Evolutionary conservation across 2,888 invertebrate species (phyloP).

Genomic region (Adelognathus sp.): DNA sequence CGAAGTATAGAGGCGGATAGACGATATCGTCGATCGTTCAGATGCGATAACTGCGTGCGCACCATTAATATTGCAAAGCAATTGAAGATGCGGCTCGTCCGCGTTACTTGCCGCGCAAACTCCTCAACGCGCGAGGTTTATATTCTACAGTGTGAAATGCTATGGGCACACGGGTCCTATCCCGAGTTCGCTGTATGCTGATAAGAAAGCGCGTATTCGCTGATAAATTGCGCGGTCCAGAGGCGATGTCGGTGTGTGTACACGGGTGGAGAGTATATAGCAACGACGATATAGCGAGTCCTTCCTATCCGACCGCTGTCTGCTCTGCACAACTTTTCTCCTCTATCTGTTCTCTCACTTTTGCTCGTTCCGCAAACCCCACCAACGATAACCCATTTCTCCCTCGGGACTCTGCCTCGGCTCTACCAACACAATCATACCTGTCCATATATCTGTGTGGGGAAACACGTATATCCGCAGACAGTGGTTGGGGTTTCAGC

Average conservation of each 20-base stretch:
- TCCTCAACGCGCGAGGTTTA: not conserved
- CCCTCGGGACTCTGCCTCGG: conserved; percentile 36
- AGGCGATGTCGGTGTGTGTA: conserved; percentile 2
- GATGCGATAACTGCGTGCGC: conserved; percentile 27
- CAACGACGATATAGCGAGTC: not conserved
- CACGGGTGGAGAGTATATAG: not conserved
- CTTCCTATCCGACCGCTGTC: conserved; percentile 44
- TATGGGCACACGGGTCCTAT: conserved; percentile 4
- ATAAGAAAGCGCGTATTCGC: conserved; percentile 40
- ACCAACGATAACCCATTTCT: conserved; percentile 57
- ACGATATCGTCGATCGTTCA: conserved; percentile 42
- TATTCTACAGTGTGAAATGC: not conserved
- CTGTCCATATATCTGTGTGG: conserved; percentile 17
- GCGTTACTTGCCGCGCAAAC: not conserved
- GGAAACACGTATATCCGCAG: conserved; percentile 3
- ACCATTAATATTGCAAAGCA: conserved; percentile 39
- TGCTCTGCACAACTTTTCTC: conserved; percentile 60
- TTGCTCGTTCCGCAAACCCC: conserved; percentile 43
- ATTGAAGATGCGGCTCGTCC: conserved; percentile 33
- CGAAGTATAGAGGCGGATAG: not conserved
- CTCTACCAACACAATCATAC: conserved; percentile 18
- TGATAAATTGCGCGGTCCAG: conserved; percentile 41
- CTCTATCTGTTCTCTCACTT: conserved; percentile 53
- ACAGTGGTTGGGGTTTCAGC: conserved; percentile 1
- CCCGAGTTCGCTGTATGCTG: conserved; percentile 34